Evolutionary conservation across 1,140 invertebrate species (phyloP), one percentile per base, ranked within the genome.

Genomic region (Eupeodes corollae): DNA sequence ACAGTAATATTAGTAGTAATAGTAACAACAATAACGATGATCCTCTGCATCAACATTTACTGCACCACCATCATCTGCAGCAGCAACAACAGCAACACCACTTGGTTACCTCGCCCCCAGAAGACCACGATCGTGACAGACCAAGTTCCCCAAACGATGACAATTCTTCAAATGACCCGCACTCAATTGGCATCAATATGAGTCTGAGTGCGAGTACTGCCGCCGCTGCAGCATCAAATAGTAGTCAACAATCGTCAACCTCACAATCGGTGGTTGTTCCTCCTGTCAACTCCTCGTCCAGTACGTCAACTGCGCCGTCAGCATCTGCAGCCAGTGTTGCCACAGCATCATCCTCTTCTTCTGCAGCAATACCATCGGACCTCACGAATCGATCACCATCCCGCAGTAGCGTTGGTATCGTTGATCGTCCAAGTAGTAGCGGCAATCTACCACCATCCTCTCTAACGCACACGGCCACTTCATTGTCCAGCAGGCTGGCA

Each of bases 181-280:
- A 66, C 41, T 61, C 66, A n/a, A 52, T 65, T 53, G 62, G 64
- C 13, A 46, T 68, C 45, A 68, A 68, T 32, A 68, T 68, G 64
- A 67, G 30, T 11, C 42, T 48, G 8, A 42, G 42, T 43, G 26
- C 47, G 14, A 42, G 11, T 12, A 32, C 8, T 40, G 19, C 46
- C 3, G 40, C 13, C 13, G n/a, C 32, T 39, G 48, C 11, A 42
- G 53, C 38, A 51, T 44, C 19, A 55, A 56, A 26, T 26, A 16
- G 35, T 37, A 37, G 35, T 37, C 13, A 26, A 26, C 39, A 41
- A 15, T 15, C 39, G 12, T 16, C 39, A 41, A 12, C 39, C 13
- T 21, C 39, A 16, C 44, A 42, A 43, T 42, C 47, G 12, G 39
- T 42, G 13, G 40, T 42, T 16, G 16, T 42, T 21, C 46, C 46